Percentiles rank a stretch among this genome's conserved stretches.
These are phyloP conservation scores for Phalera bucephala DNA, from an alignment of 2,888 invertebrate genomes.

Conservation along the genomic window DNA sequence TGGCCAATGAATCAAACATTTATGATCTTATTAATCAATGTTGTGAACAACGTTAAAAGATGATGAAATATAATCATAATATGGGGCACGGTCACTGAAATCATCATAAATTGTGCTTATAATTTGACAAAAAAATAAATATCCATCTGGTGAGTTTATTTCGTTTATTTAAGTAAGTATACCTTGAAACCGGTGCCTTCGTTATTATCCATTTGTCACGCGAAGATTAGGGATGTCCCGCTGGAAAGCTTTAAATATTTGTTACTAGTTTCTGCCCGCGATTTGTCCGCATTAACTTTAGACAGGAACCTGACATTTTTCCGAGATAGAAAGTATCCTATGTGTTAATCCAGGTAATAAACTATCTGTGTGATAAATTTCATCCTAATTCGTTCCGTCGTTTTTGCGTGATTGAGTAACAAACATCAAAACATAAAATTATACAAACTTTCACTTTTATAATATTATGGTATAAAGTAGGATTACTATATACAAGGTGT, in stretches of 20 bases:
- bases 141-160: constrained; percentile 12
- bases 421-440: no score
- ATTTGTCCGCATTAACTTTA: no score
- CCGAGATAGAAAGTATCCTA: no score
- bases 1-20: not conserved
- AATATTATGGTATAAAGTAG: no score
- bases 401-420: no score
- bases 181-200: constrained; percentile 7
- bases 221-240: constrained; percentile 3
- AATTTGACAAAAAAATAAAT: constrained; percentile 11
- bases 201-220: constrained; percentile 14
- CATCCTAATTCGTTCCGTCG: no score
- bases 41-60: constrained; percentile 1
- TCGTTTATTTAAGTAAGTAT: constrained; percentile 11
- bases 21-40: constrained; percentile 1
- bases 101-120: constrained; percentile 7
- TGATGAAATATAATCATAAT: constrained; percentile 8
- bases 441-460: no score
- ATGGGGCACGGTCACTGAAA: constrained; percentile 6
- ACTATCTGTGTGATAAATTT: no score
- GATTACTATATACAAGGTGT: no score
- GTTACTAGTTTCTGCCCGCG: no score
- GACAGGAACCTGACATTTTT: no score
- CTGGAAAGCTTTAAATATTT: not conserved
- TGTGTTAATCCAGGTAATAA: no score